A percentile compares a stretch with the other conserved stretches of the same genome.
Conservation (phyloP, 1,140 invertebrate genomes). For the Drosophila bipectinata region DNA sequence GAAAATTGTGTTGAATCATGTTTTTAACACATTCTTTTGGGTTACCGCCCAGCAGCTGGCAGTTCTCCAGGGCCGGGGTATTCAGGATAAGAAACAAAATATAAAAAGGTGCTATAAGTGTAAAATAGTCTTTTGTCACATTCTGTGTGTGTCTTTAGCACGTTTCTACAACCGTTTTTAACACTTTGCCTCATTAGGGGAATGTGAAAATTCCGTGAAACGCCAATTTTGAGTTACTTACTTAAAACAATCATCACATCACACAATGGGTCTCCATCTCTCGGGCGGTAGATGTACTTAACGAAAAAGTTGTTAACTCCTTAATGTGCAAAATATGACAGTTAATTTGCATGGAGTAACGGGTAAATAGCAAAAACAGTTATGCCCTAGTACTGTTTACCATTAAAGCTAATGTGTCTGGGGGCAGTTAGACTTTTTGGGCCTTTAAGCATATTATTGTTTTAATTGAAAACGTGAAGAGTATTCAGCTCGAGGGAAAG, state of each 20-base stretch:
- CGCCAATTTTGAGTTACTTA: slow-evolving; percentile 16
- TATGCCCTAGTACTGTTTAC: neutral
- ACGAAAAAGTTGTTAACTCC: slow-evolving; percentile 15
- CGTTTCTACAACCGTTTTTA: slow-evolving; percentile 33
- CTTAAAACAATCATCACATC: slow-evolving; percentile 26
- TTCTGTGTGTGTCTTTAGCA: slow-evolving; percentile 42
- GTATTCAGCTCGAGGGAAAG: neutral
- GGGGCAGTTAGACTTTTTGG: too few relatives aligned
- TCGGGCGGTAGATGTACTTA: too few relatives aligned
- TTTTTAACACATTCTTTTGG: slow-evolving; percentile 14
- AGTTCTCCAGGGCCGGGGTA: neutral
- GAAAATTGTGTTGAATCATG: slow-evolving; percentile 22
- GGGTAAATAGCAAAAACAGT: slow-evolving; percentile 15
- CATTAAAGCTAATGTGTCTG: too few relatives aligned
- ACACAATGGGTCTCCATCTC: slow-evolving; percentile 1
- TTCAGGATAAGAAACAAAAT: slow-evolving; percentile 6
- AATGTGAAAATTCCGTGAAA: slow-evolving; percentile 21
- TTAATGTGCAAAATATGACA: slow-evolving; percentile 29
- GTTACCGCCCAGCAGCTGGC: neutral
- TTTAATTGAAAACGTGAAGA: neutral
- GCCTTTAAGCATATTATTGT: too few relatives aligned
- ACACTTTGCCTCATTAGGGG: slow-evolving; percentile 22
- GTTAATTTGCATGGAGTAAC: slow-evolving; percentile 15
- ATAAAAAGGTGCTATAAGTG: slow-evolving; percentile 15
- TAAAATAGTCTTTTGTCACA: slow-evolving; percentile 27